Percentiles rank a stretch among this genome's conserved stretches.
Evolutionary conservation across 1,140 invertebrate genomes (phyloP).

Genomic region (Wiebesia pumilae): DNA sequence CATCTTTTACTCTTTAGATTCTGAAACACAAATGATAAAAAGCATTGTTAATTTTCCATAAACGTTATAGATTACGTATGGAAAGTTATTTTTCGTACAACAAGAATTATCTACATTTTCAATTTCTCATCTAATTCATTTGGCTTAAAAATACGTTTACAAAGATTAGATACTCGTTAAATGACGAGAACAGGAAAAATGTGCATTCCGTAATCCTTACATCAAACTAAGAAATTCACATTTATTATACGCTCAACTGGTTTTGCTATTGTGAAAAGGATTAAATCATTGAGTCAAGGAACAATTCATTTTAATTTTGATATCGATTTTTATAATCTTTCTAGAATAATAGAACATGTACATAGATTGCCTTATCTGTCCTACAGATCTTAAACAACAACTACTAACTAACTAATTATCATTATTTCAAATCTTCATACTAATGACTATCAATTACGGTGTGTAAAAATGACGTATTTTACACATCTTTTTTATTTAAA

Average conservation of each 20-base stretch:
- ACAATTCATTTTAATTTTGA: conserved; percentile 36
- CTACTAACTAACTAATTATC: not conserved
- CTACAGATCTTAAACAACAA: not conserved
- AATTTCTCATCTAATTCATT: not conserved
- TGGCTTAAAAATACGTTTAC: not conserved
- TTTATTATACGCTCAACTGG: conserved; percentile 38
- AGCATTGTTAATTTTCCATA: not conserved
- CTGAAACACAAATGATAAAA: conserved; percentile 66
- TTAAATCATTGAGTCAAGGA: conserved; percentile 29
- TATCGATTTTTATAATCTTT: conserved; percentile 23
- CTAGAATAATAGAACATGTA: not conserved
- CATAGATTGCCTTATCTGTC: not conserved
- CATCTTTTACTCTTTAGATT: conserved; percentile 76
- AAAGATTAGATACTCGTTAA: conserved; percentile 10
- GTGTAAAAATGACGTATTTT: not conserved
- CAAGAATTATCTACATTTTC: not conserved
- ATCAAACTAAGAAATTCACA: conserved; percentile 38
- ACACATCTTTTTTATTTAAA: no score
- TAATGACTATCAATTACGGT: not conserved
- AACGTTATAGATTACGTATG: not conserved
- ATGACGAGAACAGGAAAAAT: conserved; percentile 15
- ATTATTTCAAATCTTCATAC: not conserved
- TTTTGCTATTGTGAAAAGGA: conserved; percentile 22
- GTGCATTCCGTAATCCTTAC: conserved; percentile 36
- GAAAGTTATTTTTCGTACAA: not conserved